A percentile compares a stretch with the other conserved stretches of the same genome.
phyloP scores from a whole-genome alignment of 2,113 vertebrate species.

The Tyrannus savana region DNA sequence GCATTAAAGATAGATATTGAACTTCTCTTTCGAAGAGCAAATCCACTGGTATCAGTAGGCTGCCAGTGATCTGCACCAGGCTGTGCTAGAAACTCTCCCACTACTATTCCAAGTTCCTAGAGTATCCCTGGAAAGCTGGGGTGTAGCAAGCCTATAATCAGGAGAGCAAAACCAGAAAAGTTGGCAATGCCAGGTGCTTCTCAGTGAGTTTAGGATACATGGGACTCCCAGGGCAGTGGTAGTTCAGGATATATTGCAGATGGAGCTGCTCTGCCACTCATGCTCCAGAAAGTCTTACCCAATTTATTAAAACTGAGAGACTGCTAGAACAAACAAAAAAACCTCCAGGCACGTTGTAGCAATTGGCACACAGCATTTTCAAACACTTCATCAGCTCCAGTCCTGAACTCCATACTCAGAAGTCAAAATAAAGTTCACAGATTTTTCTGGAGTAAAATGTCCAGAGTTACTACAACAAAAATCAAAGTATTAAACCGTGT shows the following conservation, averaged over 20 bases:
- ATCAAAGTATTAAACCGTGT: not conserved
- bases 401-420: not conserved
- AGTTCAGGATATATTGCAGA: not conserved
- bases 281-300: not conserved
- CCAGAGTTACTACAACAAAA: not conserved
- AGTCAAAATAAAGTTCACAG: not conserved
- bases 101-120: not conserved
- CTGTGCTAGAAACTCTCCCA: not conserved
- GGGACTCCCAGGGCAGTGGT: not conserved
- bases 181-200: not conserved
- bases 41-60: not conserved
- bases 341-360: not conserved
- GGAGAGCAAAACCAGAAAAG: not conserved
- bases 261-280: not conserved
- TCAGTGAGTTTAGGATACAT: not conserved
- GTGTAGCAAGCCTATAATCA: not conserved
- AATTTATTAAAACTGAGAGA: not conserved
- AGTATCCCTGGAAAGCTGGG: not conserved
- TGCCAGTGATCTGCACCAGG: not conserved
- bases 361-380: not conserved
- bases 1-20: not conserved
- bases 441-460: not conserved
- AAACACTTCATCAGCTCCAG: not conserved
- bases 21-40: not conserved
- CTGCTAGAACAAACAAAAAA: not conserved